These are phyloP conservation scores for Psilanteris sp. DNA, from an alignment of 1,140 invertebrate genomes.

Conservation along the genomic window DNA sequence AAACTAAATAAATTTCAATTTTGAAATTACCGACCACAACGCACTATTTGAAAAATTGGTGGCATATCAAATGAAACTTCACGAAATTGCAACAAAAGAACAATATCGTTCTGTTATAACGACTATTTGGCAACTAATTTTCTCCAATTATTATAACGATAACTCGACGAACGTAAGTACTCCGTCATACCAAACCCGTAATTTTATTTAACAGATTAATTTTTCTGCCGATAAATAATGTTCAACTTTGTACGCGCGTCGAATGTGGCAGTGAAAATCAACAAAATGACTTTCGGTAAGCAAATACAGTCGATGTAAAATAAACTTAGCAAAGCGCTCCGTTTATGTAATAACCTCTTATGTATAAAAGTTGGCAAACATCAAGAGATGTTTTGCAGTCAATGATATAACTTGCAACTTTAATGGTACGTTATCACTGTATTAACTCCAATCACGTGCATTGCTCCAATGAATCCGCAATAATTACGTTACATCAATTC, in stretches of 20 bases:
- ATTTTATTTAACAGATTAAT: no score
- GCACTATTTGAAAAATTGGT: no score
- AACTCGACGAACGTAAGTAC: no score
- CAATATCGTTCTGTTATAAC: no score
- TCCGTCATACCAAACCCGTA: no score
- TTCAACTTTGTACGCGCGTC: constrained; percentile 2
- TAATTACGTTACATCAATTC: neutral
- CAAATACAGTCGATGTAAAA: constrained; percentile 17
- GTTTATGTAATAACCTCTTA: constrained; percentile 28
- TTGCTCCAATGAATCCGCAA: constrained; percentile 10
- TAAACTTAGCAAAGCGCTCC: constrained; percentile 17
- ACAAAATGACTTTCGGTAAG: constrained; percentile 31
- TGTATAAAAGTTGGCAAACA: constrained; percentile 31
- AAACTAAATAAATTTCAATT: no score
- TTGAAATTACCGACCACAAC: no score
- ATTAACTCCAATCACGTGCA: constrained; percentile 22
- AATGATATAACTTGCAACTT: constrained; percentile 21
- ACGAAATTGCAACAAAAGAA: no score
- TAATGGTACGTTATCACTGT: constrained; percentile 30
- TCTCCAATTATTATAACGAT: no score
- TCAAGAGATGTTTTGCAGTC: constrained; percentile 18
- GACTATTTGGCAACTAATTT: no score
- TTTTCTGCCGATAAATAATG: no score
- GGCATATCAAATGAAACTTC: no score
- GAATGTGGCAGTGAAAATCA: constrained; percentile 13